These are phyloP conservation scores for Scleropages formosus DNA, from an alignment of 2,797 vertebrate species.

Conservation along the genomic window DNA sequence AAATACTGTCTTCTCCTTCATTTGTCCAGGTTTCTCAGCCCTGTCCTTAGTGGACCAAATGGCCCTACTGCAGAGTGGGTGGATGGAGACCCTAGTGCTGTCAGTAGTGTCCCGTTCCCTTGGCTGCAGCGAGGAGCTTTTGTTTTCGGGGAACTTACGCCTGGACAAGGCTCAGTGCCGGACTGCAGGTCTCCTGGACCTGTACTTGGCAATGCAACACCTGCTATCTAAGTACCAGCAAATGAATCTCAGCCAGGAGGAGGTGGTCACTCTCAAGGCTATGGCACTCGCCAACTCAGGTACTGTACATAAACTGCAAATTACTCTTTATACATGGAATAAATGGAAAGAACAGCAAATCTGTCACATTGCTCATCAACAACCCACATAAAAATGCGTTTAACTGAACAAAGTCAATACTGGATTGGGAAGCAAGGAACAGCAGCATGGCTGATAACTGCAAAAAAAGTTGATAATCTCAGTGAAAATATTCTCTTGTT, in stretches of 20 bases:
- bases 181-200: constrained; percentile 80
- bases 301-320: constrained; percentile 46
- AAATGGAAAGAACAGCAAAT: not conserved
- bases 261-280: constrained; percentile 91
- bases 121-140: constrained; percentile 86
- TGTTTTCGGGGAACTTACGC: constrained; percentile 88
- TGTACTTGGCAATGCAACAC: constrained; percentile 84
- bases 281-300: constrained; percentile 90
- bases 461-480: no score
- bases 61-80: constrained; percentile 91
- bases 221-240: constrained; percentile 87
- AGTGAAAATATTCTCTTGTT: no score
- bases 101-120: constrained; percentile 81
- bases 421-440: no score
- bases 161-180: constrained; percentile 88
- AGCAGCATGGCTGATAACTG: no score
- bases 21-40: constrained; percentile 77
- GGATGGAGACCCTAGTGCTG: constrained; percentile 94
- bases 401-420: no score
- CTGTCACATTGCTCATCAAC: no score
- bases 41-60: constrained; percentile 92
- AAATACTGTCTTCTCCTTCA: constrained; percentile 5
- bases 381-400: no score
- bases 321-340: not conserved
- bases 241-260: constrained; percentile 88